Evolutionary conservation across 2,888 invertebrate genomes (phyloP).

Genomic region (Drosophila vallismaia): DNA sequence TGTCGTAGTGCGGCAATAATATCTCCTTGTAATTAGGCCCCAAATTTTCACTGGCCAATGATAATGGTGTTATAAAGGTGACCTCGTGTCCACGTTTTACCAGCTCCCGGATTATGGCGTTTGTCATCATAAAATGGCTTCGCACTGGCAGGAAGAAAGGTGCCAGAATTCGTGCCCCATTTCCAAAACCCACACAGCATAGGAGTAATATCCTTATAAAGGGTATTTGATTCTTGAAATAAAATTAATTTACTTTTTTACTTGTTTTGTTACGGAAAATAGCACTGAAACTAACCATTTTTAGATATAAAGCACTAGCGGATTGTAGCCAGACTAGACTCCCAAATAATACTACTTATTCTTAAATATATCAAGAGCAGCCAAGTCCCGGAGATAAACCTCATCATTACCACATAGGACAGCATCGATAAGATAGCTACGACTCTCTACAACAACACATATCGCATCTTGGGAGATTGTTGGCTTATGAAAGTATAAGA

Average conservation of each 20-base stretch:
- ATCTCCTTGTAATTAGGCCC: slow-evolving; percentile 74
- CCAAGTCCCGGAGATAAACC: not conserved
- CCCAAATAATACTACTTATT: not conserved
- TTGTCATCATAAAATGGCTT: slow-evolving; percentile 84
- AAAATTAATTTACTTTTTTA: not conserved
- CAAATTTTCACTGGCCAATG: slow-evolving; percentile 65
- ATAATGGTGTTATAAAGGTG: slow-evolving; percentile 69
- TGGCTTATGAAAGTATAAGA: not conserved
- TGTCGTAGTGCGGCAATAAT: slow-evolving; percentile 66
- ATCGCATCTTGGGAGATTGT: not conserved
- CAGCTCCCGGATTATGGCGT: slow-evolving; percentile 82
- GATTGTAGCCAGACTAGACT: not conserved
- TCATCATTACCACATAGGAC: not conserved
- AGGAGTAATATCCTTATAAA: not conserved
- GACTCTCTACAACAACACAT: not conserved
- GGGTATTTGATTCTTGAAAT: not conserved
- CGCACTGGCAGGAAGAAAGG: slow-evolving; percentile 83
- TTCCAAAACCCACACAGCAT: slow-evolving; percentile 13
- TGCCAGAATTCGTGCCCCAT: slow-evolving; percentile 82
- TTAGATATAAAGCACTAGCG: not conserved
- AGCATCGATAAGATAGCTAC: not conserved
- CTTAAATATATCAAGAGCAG: not conserved
- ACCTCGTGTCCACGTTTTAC: slow-evolving; percentile 84
- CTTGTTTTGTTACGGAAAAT: not conserved
- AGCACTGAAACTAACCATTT: not conserved